Conservation (phyloP, 2,888 invertebrate species). For the Saturnia japonica region DNA sequence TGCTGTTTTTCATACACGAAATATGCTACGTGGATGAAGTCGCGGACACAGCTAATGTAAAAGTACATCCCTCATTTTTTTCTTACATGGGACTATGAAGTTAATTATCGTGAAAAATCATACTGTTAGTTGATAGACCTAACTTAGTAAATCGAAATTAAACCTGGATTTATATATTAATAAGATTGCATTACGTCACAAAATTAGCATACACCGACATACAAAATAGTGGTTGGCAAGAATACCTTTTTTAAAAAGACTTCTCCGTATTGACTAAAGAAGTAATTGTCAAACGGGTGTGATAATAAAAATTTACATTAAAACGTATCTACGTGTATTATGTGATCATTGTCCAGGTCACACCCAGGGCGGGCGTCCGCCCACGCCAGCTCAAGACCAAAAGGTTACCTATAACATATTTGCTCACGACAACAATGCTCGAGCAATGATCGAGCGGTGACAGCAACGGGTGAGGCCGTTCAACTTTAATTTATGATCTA, state of each 20-base stretch:
- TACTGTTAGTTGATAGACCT: too few relatives aligned
- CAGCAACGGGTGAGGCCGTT: slow-evolving; percentile 47
- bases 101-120: too few relatives aligned
- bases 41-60: too few relatives aligned
- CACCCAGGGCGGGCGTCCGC: slow-evolving; percentile 53
- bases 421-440: slow-evolving; percentile 42
- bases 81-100: too few relatives aligned
- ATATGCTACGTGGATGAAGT: too few relatives aligned
- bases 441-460: slow-evolving; percentile 51
- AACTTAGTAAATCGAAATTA: background rate
- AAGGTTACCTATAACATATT: slow-evolving; percentile 52
- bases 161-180: too few relatives aligned
- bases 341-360: slow-evolving; percentile 50
- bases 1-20: too few relatives aligned
- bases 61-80: too few relatives aligned
- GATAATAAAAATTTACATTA: background rate
- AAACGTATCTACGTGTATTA: slow-evolving; percentile 2
- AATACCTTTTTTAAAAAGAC: background rate
- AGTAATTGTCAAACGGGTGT: background rate
- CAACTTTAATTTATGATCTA: slow-evolving; percentile 48
- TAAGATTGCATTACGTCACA: background rate
- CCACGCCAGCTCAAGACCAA: slow-evolving; percentile 45
- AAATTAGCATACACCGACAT: background rate
- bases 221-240: background rate
- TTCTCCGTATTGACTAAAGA: background rate